Conservation (phyloP, 2,797 vertebrate genomes). For the Astyanax mexicanus region DNA sequence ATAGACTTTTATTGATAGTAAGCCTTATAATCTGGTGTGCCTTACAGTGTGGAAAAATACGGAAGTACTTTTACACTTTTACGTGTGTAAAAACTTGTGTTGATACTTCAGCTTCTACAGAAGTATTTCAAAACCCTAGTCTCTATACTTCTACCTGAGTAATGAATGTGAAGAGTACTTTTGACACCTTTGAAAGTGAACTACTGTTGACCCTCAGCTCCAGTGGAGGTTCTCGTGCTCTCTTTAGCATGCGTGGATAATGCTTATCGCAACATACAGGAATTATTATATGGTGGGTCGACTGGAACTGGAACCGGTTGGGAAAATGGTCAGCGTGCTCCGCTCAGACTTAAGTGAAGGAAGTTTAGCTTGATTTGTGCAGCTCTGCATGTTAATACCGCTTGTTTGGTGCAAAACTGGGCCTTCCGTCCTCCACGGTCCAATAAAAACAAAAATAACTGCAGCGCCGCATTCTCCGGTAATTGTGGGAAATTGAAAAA, state of each 20-base stretch:
- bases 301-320: background rate
- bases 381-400: background rate
- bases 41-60: too few species aligned
- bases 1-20: too few species aligned
- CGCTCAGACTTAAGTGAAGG: background rate
- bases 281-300: background rate
- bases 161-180: too few species aligned
- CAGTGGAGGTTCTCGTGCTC: background rate
- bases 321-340: background rate
- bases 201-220: background rate
- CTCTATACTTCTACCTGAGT: too few species aligned
- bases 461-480: conserved; percentile 12
- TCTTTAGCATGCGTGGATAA: background rate
- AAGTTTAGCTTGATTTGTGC: background rate
- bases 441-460: conserved; percentile 33
- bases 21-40: too few species aligned
- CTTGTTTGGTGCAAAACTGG: background rate
- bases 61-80: too few species aligned
- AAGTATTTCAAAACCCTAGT: too few species aligned
- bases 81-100: too few species aligned
- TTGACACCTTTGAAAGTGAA: background rate
- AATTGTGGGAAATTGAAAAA: conserved; percentile 31
- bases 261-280: background rate
- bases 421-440: background rate
- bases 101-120: too few species aligned